These are phyloP conservation scores for Brienomyrus brachyistius DNA, from an alignment of 2,113 vertebrate genomes.

Conservation along the genomic window DNA sequence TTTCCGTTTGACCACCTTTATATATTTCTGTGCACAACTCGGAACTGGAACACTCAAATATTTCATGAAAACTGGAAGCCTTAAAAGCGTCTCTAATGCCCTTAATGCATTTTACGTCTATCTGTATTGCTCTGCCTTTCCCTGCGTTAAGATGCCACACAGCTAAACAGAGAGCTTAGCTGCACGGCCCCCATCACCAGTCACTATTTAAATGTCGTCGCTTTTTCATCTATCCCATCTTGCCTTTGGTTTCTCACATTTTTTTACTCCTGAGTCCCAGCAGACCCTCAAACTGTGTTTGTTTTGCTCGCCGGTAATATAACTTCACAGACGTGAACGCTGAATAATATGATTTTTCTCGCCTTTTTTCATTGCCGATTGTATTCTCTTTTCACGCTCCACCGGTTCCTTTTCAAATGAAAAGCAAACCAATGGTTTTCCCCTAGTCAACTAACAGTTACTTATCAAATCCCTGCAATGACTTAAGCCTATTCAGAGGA, in stretches of 20 bases:
- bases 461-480: not conserved
- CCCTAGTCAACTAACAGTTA: slow-evolving; percentile 6
- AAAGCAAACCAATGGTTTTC: slow-evolving; percentile 1
- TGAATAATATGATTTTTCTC: slow-evolving; percentile 13
- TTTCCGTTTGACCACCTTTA: not conserved
- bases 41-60: not conserved
- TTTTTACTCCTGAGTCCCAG: not conserved
- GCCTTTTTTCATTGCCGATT: not conserved
- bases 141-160: not conserved
- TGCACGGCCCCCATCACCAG: not conserved
- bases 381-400: not conserved
- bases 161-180: not conserved
- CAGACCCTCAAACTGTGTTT: slow-evolving; percentile 11
- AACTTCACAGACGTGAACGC: not conserved
- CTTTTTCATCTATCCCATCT: not conserved
- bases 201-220: slow-evolving; percentile 8
- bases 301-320: slow-evolving; percentile 13
- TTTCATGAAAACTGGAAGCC: not conserved
- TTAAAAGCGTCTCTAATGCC: not conserved
- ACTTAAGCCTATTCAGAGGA: not conserved
- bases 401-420: not conserved
- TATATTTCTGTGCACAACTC: not conserved
- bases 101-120: not conserved
- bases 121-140: not conserved
- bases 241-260: not conserved